These are phyloP conservation scores for Eublepharis macularius DNA, from an alignment of 2,113 vertebrate species.

Conservation along the genomic window DNA sequence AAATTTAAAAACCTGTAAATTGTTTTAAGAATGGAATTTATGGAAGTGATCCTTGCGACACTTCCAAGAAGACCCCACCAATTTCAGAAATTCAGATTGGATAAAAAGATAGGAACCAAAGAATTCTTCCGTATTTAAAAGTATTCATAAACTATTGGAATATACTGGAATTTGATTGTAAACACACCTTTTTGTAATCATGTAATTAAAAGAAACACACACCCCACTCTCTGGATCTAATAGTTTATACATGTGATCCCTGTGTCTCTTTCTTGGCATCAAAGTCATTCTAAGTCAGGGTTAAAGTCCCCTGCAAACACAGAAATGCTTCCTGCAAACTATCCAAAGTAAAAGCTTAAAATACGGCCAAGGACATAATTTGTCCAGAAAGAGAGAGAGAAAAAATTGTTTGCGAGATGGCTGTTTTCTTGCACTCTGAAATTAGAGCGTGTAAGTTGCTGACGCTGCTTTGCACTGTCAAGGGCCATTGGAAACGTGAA, in stretches of 20 bases:
- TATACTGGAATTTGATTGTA: background rate
- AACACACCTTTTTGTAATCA: no score
- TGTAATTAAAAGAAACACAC: background rate
- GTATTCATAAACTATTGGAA: background rate
- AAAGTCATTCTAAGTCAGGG: conserved; percentile 49
- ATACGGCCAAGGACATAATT: background rate
- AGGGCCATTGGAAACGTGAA: conserved; percentile 15
- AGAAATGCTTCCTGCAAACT: conserved; percentile 35
- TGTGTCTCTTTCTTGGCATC: background rate
- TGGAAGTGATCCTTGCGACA: background rate
- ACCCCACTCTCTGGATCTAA: background rate
- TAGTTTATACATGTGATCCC: conserved; percentile 20
- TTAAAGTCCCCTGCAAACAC: conserved; percentile 55
- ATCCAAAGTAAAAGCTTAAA: background rate
- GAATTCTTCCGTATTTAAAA: background rate
- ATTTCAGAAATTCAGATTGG: background rate
- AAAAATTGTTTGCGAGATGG: background rate
- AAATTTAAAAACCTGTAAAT: background rate
- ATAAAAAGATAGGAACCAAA: background rate
- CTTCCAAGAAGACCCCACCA: background rate
- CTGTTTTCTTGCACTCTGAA: conserved; percentile 9
- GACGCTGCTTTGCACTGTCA: background rate
- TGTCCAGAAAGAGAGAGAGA: background rate
- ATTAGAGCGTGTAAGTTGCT: conserved; percentile 11
- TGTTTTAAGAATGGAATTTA: background rate